A percentile compares a stretch with the other conserved stretches of the same genome.
Evolutionary conservation across 2,797 vertebrate species (phyloP).

Genomic region (Coendou prehensilis): DNA sequence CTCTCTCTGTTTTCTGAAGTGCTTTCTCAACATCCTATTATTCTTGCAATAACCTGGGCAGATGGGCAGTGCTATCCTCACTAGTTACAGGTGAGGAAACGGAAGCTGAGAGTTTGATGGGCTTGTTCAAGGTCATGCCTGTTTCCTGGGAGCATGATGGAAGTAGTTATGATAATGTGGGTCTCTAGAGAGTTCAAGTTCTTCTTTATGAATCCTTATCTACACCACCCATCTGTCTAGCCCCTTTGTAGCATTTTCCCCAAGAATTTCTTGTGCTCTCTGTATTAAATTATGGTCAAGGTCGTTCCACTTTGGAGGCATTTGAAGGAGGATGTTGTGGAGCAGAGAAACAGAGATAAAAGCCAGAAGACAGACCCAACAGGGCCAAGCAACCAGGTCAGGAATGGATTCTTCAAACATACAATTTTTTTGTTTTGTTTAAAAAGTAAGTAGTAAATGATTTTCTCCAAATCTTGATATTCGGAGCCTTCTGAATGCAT

Average conservation of each 20-base stretch:
- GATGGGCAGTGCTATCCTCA: not conserved
- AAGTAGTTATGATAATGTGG: not conserved
- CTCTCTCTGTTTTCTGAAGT: not conserved
- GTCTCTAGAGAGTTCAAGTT: not conserved
- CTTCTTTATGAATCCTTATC: not conserved
- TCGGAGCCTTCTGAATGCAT: not conserved
- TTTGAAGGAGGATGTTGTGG: not conserved
- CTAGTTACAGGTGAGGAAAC: not conserved
- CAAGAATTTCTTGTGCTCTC: not conserved
- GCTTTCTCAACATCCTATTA: not conserved
- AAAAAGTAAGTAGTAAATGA: not conserved
- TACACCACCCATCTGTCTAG: not conserved
- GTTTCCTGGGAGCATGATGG: not conserved
- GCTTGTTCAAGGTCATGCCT: not conserved
- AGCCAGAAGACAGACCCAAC: not conserved
- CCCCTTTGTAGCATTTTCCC: not conserved
- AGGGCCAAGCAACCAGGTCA: not conserved
- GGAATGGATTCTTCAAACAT: not conserved
- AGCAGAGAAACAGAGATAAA: not conserved
- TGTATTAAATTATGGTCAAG: not conserved
- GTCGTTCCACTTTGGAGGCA: not conserved
- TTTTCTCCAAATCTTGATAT: conserved; percentile 27
- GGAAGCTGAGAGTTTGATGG: not conserved
- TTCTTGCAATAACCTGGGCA: conserved; percentile 12
- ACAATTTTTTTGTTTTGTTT: not conserved